These are phyloP conservation scores for Sinonovacula constricta DNA, from an alignment of 1,140 invertebrate genomes.

Conservation along the genomic window DNA sequence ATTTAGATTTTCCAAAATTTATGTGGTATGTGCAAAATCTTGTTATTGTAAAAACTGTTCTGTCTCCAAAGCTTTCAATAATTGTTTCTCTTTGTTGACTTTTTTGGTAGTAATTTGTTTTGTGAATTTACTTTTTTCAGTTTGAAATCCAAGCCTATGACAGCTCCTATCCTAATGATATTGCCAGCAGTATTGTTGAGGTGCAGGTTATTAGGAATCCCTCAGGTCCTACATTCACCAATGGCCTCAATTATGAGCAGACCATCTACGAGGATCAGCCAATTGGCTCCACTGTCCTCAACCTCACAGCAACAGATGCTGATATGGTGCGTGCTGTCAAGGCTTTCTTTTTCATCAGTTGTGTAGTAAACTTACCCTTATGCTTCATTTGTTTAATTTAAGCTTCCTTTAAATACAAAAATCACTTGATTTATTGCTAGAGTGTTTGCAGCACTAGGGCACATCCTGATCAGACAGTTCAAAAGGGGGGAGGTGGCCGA, in stretches of 20 bases:
- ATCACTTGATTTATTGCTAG: no score
- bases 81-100: neutral
- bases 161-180: conserved; percentile 31
- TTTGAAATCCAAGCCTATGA: conserved; percentile 46
- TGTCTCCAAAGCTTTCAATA: neutral
- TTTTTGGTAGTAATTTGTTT: neutral
- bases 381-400: no score
- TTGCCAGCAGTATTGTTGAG: no score
- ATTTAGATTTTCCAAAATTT: neutral
- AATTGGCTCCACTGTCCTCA: conserved; percentile 16
- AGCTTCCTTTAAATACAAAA: no score
- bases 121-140: conserved; percentile 5
- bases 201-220: no score
- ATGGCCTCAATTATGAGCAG: conserved; percentile 87
- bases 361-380: neutral
- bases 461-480: no score
- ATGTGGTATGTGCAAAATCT: neutral
- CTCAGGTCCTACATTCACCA: conserved; percentile 12
- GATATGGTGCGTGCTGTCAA: conserved; percentile 8
- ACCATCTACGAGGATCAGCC: conserved; percentile 83
- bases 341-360: neutral
- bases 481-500: no score
- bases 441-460: no score
- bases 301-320: conserved; percentile 36
- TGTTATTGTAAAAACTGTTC: neutral